Base-by-base conservation (phyloP, 2,888 invertebrate genomes). In the Drosophila melanosoma region DNA sequence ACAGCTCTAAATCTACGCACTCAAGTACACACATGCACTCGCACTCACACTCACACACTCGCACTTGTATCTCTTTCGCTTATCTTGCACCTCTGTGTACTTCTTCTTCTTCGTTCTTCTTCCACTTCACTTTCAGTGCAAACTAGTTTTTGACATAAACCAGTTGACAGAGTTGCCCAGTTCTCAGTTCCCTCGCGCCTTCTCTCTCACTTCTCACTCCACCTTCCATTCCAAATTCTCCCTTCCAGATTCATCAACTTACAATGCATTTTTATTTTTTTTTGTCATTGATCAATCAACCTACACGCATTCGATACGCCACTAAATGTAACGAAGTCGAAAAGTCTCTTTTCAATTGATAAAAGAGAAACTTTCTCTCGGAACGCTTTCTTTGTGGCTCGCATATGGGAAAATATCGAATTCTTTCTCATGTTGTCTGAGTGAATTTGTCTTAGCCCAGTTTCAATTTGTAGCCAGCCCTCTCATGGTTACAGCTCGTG, bases 71-170 rank as follows among this genome's bases (percentile, higher is more conserved):
- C 36, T 69, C 29, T 75, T 33, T 32, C 40, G 45, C 1, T 68
- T 78, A 78, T 78, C 70, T 64, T 53, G 54, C 45, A 23, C 15
- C 45, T 23, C 15, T 15, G 23, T 15, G 17, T 38, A 54, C 20
- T 58, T 63, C 65, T 74, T 79, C 36, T 57, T 53, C 1, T 7
- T 33, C 49, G 42, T 77, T 53, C 0, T 17, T 36, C 45, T 42
- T 77, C 64, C 87, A 83, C 89, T 85, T 85, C 85, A 85, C 85
- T 89, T 85, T 85, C 85, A 79, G 56, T 59, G 57, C 59, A 85
- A 89, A 85, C 85, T 66, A 42, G 85, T 86, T 85, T 38, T 76
- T 48, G 53, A 26, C 56, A 45, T 33, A 86, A 85, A 88, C 86
- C 88, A 78, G 88, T 83, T 88, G 51, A 3, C 54, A 51, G 45